Percentiles rank a stretch among this genome's conserved stretches.
phyloP scores from a whole-genome alignment of 2,113 vertebrate genomes.

The Patagioenas fasciata region DNA sequence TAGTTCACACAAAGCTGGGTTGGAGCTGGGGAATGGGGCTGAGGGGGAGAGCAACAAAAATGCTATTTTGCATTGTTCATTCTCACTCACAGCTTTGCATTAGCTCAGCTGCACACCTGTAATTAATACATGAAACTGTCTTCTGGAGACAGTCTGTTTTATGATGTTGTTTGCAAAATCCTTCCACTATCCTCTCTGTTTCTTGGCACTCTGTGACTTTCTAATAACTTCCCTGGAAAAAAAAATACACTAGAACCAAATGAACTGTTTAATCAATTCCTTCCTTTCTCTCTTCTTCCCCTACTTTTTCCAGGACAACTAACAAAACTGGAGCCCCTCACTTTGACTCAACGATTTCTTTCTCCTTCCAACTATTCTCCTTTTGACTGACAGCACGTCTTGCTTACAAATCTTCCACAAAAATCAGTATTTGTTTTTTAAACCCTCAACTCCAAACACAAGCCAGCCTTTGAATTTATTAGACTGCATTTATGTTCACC shows the following conservation, averaged over 20 bases:
- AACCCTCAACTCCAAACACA: slow-evolving; percentile 23
- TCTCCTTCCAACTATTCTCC: slow-evolving; percentile 31
- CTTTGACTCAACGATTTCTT: slow-evolving; percentile 50
- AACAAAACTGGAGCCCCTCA: background rate
- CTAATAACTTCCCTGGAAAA: slow-evolving; percentile 35
- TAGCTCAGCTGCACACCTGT: slow-evolving; percentile 46
- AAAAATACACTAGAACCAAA: background rate
- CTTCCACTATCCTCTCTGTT: slow-evolving; percentile 18
- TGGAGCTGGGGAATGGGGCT: background rate
- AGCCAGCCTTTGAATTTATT: slow-evolving; percentile 8
- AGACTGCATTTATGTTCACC: slow-evolving; percentile 1
- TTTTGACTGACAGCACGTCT: slow-evolving; percentile 36
- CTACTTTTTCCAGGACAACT: slow-evolving; percentile 6
- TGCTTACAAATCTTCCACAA: slow-evolving; percentile 59
- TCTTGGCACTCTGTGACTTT: slow-evolving; percentile 60
- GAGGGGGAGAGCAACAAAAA: background rate
- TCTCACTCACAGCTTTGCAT: background rate
- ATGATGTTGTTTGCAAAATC: slow-evolving; percentile 13
- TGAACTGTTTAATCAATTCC: background rate
- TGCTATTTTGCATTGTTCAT: background rate
- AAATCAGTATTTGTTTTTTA: slow-evolving; percentile 40
- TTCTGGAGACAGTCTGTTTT: slow-evolving; percentile 11
- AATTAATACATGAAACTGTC: slow-evolving; percentile 46
- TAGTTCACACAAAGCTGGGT: background rate
- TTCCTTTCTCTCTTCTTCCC: background rate